Evolutionary conservation across 2,797 vertebrate genomes (phyloP).

Genomic region (Sebastes taczanowskii): DNA sequence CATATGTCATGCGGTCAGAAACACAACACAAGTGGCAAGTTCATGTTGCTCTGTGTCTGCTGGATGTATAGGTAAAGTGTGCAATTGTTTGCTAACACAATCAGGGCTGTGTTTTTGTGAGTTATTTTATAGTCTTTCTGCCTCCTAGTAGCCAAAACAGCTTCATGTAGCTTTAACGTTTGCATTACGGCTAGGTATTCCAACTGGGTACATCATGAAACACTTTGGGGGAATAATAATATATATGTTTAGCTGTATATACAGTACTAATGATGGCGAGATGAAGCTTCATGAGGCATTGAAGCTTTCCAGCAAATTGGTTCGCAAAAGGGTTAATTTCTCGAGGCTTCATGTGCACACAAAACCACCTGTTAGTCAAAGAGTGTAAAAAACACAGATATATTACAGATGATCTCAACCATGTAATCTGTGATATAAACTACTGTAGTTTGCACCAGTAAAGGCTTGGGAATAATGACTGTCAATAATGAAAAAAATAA

Average conservation of each 20-base stretch:
- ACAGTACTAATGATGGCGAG: no score
- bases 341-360: no score
- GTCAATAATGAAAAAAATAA: no score
- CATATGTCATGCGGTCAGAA: background rate
- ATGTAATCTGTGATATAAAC: no score
- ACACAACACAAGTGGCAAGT: background rate
- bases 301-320: no score
- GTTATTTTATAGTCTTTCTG: background rate
- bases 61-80: background rate
- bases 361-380: no score
- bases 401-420: no score
- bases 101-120: background rate
- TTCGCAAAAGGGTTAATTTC: accelerated
- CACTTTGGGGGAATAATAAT: background rate
- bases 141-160: background rate
- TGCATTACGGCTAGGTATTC: background rate
- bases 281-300: no score
- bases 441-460: no score
- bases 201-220: background rate
- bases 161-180: background rate
- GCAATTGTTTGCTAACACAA: background rate
- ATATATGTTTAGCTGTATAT: background rate
- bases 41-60: background rate
- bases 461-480: no score
- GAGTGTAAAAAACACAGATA: no score